These are phyloP conservation scores for Euspilapteryx auroguttella DNA, from an alignment of 2,888 invertebrate genomes.

Conservation along the genomic window DNA sequence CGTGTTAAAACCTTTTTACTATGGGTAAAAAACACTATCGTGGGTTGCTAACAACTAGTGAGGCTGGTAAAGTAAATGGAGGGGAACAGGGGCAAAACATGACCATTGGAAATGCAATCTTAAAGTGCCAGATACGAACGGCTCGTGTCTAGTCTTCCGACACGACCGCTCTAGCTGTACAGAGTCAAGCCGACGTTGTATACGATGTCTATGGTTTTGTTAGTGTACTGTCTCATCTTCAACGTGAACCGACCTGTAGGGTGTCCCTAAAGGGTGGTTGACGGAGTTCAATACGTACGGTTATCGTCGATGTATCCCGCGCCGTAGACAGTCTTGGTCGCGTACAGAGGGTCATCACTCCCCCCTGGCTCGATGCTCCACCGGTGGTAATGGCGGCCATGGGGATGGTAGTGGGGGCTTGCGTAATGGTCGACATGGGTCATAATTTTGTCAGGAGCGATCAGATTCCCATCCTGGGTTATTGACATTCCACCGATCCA, in stretches of 20 bases:
- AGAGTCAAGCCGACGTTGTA: conserved; percentile 19
- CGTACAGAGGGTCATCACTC: conserved; percentile 49
- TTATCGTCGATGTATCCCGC: conserved; percentile 56
- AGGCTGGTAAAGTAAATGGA: too few relatives aligned
- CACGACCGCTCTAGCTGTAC: too few relatives aligned
- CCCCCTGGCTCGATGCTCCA: conserved; percentile 57
- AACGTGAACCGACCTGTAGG: conserved; percentile 21
- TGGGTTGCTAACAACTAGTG: too few relatives aligned
- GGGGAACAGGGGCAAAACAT: too few relatives aligned
- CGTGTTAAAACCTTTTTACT: too few relatives aligned
- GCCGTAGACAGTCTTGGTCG: conserved; percentile 61
- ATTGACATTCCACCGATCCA: conserved; percentile 61
- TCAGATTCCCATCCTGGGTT: conserved; percentile 54
- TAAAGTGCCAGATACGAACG: too few relatives aligned
- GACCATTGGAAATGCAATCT: too few relatives aligned
- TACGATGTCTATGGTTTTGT: conserved; percentile 57
- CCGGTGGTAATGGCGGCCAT: conserved; percentile 50
- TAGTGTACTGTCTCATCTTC: conserved; percentile 25
- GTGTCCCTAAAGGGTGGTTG: conserved; percentile 19
- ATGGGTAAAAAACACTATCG: too few relatives aligned
- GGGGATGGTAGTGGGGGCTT: conserved; percentile 55
- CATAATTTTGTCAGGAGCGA: conserved; percentile 53
- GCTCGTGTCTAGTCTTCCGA: too few relatives aligned
- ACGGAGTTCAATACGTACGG: conserved; percentile 50
- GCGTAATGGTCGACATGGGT: conserved; percentile 52